Conservation (phyloP, 2,888 invertebrate genomes). For the Odontocolon sp. region DNA sequence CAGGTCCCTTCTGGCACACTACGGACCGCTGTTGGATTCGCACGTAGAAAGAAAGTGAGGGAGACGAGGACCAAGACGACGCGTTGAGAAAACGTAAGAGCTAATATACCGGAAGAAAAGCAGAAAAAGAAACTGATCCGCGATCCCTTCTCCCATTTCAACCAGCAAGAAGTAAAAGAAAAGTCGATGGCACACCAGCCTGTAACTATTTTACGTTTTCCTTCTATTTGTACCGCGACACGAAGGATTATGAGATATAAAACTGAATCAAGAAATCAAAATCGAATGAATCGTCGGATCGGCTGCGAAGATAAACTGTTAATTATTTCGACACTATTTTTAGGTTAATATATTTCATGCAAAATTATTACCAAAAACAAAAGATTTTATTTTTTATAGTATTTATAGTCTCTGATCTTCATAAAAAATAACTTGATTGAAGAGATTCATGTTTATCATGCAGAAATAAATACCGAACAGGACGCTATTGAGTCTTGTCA, state of each 20-base stretch:
- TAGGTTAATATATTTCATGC: too few relatives aligned
- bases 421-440: too few relatives aligned
- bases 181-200: slow-evolving; percentile 18
- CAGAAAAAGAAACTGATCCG: slow-evolving; percentile 36
- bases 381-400: too few relatives aligned
- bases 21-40: slow-evolving; percentile 32
- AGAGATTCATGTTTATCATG: too few relatives aligned
- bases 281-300: background rate
- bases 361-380: too few relatives aligned
- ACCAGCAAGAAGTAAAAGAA: background rate
- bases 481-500: too few relatives aligned
- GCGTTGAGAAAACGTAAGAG: slow-evolving; percentile 32
- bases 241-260: slow-evolving; percentile 2
- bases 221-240: slow-evolving; percentile 6
- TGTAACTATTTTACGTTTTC: slow-evolving; percentile 29
- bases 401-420: too few relatives aligned
- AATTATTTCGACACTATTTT: too few relatives aligned
- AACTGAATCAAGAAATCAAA: slow-evolving; percentile 20
- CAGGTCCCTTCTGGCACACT: slow-evolving; percentile 50
- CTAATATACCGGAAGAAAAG: slow-evolving; percentile 53
- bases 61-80: slow-evolving; percentile 11
- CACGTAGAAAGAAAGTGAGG: slow-evolving; percentile 16
- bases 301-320: too few relatives aligned
- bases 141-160: slow-evolving; percentile 20
- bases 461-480: too few relatives aligned